Conservation (phyloP, 2,113 vertebrate genomes). For the Zingel zingel region DNA sequence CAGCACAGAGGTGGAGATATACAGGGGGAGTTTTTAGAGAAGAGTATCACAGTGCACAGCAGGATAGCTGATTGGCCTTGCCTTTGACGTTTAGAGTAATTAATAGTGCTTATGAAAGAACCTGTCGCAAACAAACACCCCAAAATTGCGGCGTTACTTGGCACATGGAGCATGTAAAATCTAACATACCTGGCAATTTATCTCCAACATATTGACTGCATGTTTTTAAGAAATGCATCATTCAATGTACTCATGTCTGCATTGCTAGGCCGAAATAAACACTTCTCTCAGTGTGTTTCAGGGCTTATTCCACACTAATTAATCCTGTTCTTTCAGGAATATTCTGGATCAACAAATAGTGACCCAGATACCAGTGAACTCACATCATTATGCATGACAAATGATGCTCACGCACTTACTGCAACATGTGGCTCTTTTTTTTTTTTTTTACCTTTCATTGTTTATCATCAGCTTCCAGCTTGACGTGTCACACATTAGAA, state of each 20-base stretch:
- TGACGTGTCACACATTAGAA: constrained; percentile 68
- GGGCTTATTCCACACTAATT: constrained; percentile 6
- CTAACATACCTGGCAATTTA: neutral
- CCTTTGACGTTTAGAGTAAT: neutral
- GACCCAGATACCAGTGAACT: constrained; percentile 54
- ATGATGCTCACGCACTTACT: constrained; percentile 48
- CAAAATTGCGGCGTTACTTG: neutral
- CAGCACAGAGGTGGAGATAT: constrained; percentile 40
- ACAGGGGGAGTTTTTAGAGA: constrained; percentile 31
- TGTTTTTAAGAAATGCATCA: constrained; percentile 14
- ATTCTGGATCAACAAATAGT: constrained; percentile 33
- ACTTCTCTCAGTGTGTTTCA: neutral
- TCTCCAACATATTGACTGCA: neutral
- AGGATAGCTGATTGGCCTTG: constrained; percentile 9
- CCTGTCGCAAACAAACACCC: neutral
- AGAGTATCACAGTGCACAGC: constrained; percentile 6
- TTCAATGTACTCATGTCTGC: neutral
- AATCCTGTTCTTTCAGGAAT: constrained; percentile 32
- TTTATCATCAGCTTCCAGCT: constrained; percentile 76
- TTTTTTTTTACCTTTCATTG: constrained; percentile 40
- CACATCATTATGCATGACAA: constrained; percentile 72
- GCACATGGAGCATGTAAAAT: neutral
- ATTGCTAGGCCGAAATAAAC: neutral
- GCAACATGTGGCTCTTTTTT: constrained; percentile 54
- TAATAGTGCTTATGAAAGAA: constrained; percentile 4